Evolutionary conservation across 2,797 vertebrate species (phyloP).

Genomic region (Neosilurus mollespiculum): DNA sequence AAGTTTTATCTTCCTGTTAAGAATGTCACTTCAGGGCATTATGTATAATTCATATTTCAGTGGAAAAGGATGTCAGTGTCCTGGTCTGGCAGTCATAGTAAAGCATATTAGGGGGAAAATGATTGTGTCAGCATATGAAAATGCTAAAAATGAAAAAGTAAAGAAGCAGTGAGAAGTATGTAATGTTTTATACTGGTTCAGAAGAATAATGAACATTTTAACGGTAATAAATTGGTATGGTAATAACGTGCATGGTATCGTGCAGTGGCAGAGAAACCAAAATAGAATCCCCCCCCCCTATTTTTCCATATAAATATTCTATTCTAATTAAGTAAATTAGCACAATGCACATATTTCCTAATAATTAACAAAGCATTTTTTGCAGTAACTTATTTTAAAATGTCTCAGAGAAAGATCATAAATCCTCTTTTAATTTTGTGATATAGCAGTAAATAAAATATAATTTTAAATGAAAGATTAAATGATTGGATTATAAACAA

Average conservation of each 20-base stretch:
- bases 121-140: conserved; percentile 10
- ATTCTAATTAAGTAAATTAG: background rate
- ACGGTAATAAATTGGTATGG: background rate
- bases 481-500: too few relatives aligned
- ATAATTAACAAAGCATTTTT: background rate
- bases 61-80: background rate
- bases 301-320: too few relatives aligned
- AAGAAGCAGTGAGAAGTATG: background rate
- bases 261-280: background rate
- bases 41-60: background rate
- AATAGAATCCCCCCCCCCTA: too few relatives aligned
- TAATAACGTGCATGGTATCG: background rate
- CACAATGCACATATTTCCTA: background rate
- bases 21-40: background rate
- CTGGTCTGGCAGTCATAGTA: background rate
- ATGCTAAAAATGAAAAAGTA: background rate
- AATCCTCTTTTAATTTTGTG: too few relatives aligned
- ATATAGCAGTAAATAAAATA: too few relatives aligned
- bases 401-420: too few relatives aligned
- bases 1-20: background rate
- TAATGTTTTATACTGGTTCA: too few relatives aligned
- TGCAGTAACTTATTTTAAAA: too few relatives aligned
- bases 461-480: too few relatives aligned
- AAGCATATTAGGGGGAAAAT: background rate
- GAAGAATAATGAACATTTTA: background rate